Base-by-base conservation (phyloP, 64 coral and sea anemone genomes). In the Montipora efflorescens region DNA sequence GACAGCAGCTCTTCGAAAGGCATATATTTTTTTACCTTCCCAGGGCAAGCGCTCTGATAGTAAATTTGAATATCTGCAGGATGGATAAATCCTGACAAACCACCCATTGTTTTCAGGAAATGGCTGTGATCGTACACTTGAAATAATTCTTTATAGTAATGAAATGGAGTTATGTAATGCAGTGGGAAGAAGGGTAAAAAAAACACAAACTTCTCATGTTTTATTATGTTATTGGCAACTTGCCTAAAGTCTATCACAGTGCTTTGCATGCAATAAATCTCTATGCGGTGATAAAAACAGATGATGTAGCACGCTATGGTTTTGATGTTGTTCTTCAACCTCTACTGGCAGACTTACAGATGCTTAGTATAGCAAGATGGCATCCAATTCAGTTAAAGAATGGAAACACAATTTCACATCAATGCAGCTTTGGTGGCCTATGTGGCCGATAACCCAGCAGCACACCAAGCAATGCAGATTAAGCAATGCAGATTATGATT, bases 161-260 rank as follows among this genome's bases (percentile, higher is more conserved):
- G 91, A 93, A 18, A 79, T 93, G 10, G 82, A 87, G 69, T 13
- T 93, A 19, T 93, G 52, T 43, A 93, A 93, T 93, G 91, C 91
- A 22, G 50, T 93, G 67, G 91, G 91, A 4, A 86, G 57, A 51
- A 82, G 73, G 15, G 80, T 93, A 2, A 93, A 77, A 76, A 76
- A 78, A 87, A 25, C 14, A 79, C 75, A 87, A 93, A 59, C 81
- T 93, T 12, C 46, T 81, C 15, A 87, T 93, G 91, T 93, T 93
- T 47, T 93, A 93, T 52, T 93, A 80, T 79, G 4, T 93, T 7
- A 46, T 93, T 46, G 11, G 75, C n/a, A 93, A 93, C 43, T 22
- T 93, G 15, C 83, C 83, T 0, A 57, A 58, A 5, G 23, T 44
- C 12, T 88, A 55, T 77, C 43, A 75, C 3, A 88, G 83, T 79